Evolutionary conservation across 2,888 invertebrate species (phyloP).

Genomic region (Bruchidius siliquastri): DNA sequence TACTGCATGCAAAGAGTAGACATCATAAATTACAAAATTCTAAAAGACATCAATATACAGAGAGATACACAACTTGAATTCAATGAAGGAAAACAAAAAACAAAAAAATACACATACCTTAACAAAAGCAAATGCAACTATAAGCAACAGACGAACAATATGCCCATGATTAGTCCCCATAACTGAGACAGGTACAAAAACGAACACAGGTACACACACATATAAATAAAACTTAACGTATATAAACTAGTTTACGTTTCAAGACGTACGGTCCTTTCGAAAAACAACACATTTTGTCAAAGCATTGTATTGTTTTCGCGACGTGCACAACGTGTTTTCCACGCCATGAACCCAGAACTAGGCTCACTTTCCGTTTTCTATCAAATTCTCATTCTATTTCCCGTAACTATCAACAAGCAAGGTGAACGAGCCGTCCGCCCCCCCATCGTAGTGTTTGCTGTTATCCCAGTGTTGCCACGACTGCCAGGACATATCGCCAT

Average conservation of each 20-base stretch:
- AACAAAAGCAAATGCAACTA: not conserved
- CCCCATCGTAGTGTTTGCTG: not conserved
- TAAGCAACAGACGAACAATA: not conserved
- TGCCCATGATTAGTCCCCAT: not conserved
- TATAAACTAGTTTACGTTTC: not conserved
- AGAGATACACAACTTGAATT: too few relatives aligned
- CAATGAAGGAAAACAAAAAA: not conserved
- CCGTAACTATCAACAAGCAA: not conserved
- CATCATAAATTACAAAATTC: too few relatives aligned
- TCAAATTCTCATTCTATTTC: not conserved
- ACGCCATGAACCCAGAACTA: not conserved
- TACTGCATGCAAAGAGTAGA: too few relatives aligned
- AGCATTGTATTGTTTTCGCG: not conserved
- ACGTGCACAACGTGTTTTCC: not conserved
- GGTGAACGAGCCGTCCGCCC: not conserved
- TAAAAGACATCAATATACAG: too few relatives aligned
- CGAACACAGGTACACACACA: not conserved
- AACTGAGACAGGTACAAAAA: not conserved
- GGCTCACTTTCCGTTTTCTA: not conserved
- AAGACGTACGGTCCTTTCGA: not conserved
- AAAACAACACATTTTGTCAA: not conserved
- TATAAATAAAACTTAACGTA: not conserved
- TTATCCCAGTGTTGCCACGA: not conserved
- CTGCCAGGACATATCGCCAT: not conserved
- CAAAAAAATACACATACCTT: not conserved